Percentiles rank a stretch among this genome's conserved stretches.
These are phyloP conservation scores for Lapara coniferarum DNA, from an alignment of 2,888 invertebrate species.

Conservation along the genomic window DNA sequence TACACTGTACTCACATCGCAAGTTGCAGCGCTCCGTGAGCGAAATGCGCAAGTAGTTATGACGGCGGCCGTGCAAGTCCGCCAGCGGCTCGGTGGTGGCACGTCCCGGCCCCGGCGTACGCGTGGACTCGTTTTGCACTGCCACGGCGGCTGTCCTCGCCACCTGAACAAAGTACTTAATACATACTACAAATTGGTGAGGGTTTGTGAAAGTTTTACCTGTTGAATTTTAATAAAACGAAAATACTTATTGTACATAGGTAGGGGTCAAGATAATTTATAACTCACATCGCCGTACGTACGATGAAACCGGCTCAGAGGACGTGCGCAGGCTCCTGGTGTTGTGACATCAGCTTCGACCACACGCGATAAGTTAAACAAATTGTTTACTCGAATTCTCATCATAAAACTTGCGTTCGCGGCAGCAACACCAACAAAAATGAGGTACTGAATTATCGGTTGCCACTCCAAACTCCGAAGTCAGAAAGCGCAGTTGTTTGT, in stretches of 20 bases:
- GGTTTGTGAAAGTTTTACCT: constrained; percentile 7
- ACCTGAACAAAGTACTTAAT: background rate
- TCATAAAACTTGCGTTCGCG: constrained; percentile 24
- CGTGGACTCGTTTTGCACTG: constrained; percentile 23
- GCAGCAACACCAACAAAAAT: constrained; percentile 4
- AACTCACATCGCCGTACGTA: constrained; percentile 33
- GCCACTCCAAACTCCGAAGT: background rate
- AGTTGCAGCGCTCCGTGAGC: constrained; percentile 97
- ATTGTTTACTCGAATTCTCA: constrained; percentile 33
- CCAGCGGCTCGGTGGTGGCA: constrained; percentile 71
- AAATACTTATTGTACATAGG: background rate
- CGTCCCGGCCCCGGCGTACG: constrained; percentile 36
- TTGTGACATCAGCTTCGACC: constrained; percentile 12
- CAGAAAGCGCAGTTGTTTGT: background rate
- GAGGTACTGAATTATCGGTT: background rate
- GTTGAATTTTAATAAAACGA: background rate
- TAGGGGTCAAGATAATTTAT: background rate
- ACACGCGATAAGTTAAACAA: constrained; percentile 32
- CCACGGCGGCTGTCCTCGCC: background rate
- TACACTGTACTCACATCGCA: constrained; percentile 91
- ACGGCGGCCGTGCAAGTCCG: constrained; percentile 92
- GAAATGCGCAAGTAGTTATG: constrained; percentile 98
- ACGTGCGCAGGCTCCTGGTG: background rate
- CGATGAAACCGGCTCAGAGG: constrained; percentile 12
- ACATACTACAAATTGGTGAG: background rate